Evolutionary conservation across 2,888 invertebrate genomes (phyloP), one percentile per base, ranked within the genome.

Genomic region (Salpingus planirostris): DNA sequence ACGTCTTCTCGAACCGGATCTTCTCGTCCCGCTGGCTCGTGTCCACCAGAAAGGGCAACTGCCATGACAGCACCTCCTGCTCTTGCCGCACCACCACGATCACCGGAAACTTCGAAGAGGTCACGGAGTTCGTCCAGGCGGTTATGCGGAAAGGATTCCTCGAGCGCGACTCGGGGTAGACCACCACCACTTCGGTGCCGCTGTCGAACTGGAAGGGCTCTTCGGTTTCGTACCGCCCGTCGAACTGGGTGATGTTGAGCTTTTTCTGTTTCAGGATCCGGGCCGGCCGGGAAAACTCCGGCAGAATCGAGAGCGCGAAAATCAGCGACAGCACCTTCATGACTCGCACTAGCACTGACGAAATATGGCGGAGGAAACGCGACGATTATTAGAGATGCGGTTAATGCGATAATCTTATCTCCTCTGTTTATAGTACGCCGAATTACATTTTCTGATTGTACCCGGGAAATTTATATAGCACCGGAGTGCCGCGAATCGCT

Each of bases 21-120:
- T 57, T 48, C 7, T 42, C 43, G 10, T 47, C 42, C 2, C 50
- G 62, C 13, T 22, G 37, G 3, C 39, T 33, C 2, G 51, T 45
- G 33, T 70, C 71, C 0, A 83, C 71, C 27, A 73, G 49, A 48
- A 81, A 67, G 0, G 87, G 88, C 5, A 88, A 66, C 52, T 82
- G 78, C 86, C 87, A 88, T 0, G 87, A 85, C 34, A 83, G 65
- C 1, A 86, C 78, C 27, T 80, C 79, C 54, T 74, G 75, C 44
- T 78, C 79, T 56, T 88, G 83, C 23, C 80, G 64, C 0, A 82
- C 80, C 0, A 85, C 84, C 33, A 87, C 72, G 44, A 86, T 70
- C 3, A 86, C 61, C 0, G 87, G 86, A 42, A 69, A 71, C 0
- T 70, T 67, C 15, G 62, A 54, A 28, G 68, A 70, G 0, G 78